Evolutionary conservation across 2,113 vertebrate genomes (phyloP).

Genomic region (Oreotrochilus melanogaster): DNA sequence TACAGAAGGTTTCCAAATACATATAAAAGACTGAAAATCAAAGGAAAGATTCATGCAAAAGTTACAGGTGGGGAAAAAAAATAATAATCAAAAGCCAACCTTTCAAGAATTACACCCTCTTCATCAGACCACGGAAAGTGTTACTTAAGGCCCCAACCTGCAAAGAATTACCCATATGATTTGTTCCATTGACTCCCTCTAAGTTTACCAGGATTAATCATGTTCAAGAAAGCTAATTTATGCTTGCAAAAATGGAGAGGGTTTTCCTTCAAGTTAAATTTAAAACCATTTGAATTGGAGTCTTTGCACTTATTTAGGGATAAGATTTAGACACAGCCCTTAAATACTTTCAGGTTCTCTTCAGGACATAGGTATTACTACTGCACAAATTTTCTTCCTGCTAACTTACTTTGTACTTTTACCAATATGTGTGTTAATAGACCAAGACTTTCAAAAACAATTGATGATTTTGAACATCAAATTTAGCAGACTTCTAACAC

Average conservation of each 20-base stretch:
- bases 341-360: neutral
- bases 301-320: neutral
- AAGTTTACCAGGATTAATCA: conserved; percentile 35
- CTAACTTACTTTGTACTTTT: neutral
- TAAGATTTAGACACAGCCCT: neutral
- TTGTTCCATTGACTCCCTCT: conserved; percentile 68
- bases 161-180: conserved; percentile 73
- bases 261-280: neutral
- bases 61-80: conserved; percentile 32
- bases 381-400: neutral
- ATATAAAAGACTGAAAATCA: conserved; percentile 45
- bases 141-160: conserved; percentile 71
- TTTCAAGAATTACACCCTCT: conserved; percentile 69
- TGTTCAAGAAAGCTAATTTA: conserved; percentile 13
- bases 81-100: conserved; percentile 61
- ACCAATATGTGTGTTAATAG: neutral
- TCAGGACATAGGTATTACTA: neutral
- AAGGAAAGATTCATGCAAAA: conserved; percentile 59
- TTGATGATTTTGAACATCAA: neutral
- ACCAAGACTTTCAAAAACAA: neutral
- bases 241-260: neutral
- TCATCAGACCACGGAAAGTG: conserved; percentile 67
- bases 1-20: neutral
- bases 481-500: neutral
- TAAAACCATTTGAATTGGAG: neutral